Evolutionary conservation across 2,113 vertebrate species (phyloP).

Genomic region (Eleginops maclovinus): DNA sequence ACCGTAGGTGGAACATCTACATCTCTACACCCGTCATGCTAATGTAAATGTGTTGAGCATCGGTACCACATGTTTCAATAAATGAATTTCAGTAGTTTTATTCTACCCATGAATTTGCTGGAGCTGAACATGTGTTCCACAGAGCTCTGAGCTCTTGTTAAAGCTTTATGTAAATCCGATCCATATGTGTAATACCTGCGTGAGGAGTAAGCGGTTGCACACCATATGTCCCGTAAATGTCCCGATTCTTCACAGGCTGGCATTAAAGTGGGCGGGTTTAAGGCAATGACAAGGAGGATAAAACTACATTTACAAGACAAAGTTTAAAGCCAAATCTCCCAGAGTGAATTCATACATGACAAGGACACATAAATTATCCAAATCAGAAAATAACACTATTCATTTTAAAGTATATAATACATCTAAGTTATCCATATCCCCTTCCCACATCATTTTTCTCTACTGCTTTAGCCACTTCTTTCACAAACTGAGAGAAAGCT

Average conservation of each 20-base stretch:
- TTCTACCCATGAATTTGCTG: slow-evolving; percentile 14
- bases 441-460: background rate
- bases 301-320: slow-evolving; percentile 11
- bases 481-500: background rate
- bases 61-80: slow-evolving; percentile 5
- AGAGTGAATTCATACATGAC: slow-evolving; percentile 8
- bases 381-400: background rate
- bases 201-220: slow-evolving; percentile 44
- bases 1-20: background rate
- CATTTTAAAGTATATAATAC: background rate
- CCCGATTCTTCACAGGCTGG: slow-evolving; percentile 71
- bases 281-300: slow-evolving; percentile 64
- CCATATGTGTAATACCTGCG: slow-evolving; percentile 68
- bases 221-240: slow-evolving; percentile 65
- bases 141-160: slow-evolving; percentile 22
- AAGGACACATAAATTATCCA: background rate
- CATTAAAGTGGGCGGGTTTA: slow-evolving; percentile 58
- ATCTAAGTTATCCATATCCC: background rate
- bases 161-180: slow-evolving; percentile 65
- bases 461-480: background rate
- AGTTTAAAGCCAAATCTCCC: slow-evolving; percentile 22
- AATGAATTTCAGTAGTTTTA: slow-evolving; percentile 6
- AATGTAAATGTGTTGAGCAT: slow-evolving; percentile 13
- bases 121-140: background rate
- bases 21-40: slow-evolving; percentile 6